Base-by-base conservation (phyloP, 2,113 vertebrate genomes). In the Cynoglossus semilaevis region DNA sequence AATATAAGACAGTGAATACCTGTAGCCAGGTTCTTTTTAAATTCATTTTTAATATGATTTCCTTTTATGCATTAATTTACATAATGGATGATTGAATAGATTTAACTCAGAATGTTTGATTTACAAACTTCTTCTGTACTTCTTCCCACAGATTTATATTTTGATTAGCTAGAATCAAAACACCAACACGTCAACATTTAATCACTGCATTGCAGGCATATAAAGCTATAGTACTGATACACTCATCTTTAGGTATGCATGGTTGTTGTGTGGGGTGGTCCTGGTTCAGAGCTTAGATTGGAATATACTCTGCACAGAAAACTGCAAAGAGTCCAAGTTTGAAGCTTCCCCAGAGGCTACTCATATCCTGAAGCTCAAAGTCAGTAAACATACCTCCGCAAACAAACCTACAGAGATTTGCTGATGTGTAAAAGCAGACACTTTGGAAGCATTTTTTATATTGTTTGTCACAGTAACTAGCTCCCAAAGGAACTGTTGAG, bases 401-500 rank as follows among this genome's bases (percentile, higher is more conserved):
- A 35, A 61, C 52, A 65, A 8, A 48, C 52, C 47, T 51, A 15
- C 15, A 36, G 15, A 42, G 54, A 60, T 4, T 61, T 43, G 61
- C 41, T 15, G 54, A 59, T 73, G 29, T 16, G 51, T 11, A 53
- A 67, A 63, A 44, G 48, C 49, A 22, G 15, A 58, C 53, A 67
- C n/a, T 38, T 15, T 38, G 38, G 43, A 47, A 55, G 46, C 15
- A 15, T 14, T 29, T 38, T 12, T n/a, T 42, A 49, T 40, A 66
- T 66, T 64, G 59, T 66, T 63, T 16, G 69, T n/a, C 51, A 8
- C 59, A 9, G 34, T 76, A 61, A 60, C 55, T 7, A 53, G 44
- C 67, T 75, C 70, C 58, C 51, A 19, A 51, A 70, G 55, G 56
- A 11, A 48, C 49, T 47, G 37, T 67, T 29, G 55, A 65, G 58